Base-by-base conservation (phyloP, 2,113 vertebrate species). In the Heptranchias perlo region DNA sequence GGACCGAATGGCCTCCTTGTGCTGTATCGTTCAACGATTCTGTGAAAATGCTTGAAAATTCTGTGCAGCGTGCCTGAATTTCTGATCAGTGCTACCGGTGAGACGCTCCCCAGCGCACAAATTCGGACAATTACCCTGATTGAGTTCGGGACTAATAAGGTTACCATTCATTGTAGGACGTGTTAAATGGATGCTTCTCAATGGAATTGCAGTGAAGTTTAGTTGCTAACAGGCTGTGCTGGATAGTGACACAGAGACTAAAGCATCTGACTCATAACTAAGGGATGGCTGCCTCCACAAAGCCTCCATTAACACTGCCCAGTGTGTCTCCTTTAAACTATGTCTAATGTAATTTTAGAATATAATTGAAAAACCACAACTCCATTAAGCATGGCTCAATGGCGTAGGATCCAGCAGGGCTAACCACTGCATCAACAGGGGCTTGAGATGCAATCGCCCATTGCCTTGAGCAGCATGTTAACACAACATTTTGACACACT, bases 321-420 rank as follows among this genome's bases (percentile, higher is more conserved):
- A 69, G 64, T 52, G 64, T 73, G 94, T 73, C 28, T 69, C 65
- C 94, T 95, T 95, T 69, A 95, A 95, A 95, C 94, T 65, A 95
- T 52, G 47, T 69, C 94, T 69, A 95, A 95, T 73, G 94, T 69
- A 47, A 93, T 93, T 93, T 93, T 62, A 93, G 58, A 93, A 93
- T 62, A 93, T 93, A 93, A 95, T 95, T 95, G 94, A 95, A 95
- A 95, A 95, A 95, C 25, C 65, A 95, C 94, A 52, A 52, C 64
- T 69, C 64, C 64, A 95, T 67, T 95, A 69, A 95, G 94, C 94
- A 95, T 95, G 65, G 65, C 65, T 67, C 94, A 47, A 65, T 49
- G 47, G 64, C 35, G 25, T 0, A 18, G 94, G 47, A 69, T 95
- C 65, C 64, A 95, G 62, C 64, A 73, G 65, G 64, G 58, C 58